Evolutionary conservation across 2,888 invertebrate species (phyloP).

Genomic region (Eupeodes luniger): DNA sequence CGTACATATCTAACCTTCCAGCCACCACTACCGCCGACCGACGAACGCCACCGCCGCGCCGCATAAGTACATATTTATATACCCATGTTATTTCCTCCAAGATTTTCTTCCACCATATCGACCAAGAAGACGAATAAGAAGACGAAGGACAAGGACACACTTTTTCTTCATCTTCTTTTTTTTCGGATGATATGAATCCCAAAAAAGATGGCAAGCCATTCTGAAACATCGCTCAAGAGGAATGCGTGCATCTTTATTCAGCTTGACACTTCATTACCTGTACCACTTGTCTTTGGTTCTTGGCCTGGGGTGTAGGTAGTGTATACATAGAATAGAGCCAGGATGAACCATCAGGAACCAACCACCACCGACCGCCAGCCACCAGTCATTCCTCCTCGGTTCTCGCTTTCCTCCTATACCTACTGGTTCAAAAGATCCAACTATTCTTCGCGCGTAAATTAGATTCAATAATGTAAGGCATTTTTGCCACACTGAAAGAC

Average conservation of each 20-base stretch:
- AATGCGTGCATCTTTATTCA: constrained; percentile 74
- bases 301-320: neutral
- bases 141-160: constrained; percentile 54
- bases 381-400: neutral
- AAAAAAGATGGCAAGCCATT: constrained; percentile 38
- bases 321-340: neutral
- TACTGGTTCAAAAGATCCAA: neutral
- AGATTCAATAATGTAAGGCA: constrained; percentile 74
- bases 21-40: too few relatives aligned
- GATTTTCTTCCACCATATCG: neutral
- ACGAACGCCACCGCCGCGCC: too few relatives aligned
- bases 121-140: neutral
- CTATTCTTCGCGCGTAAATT: constrained; percentile 70
- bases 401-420: too few relatives aligned
- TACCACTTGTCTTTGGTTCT: constrained; percentile 59
- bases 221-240: constrained; percentile 65
- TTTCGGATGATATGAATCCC: constrained; percentile 23
- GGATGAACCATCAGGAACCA: neutral
- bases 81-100: neutral
- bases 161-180: constrained; percentile 62
- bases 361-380: neutral
- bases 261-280: constrained; percentile 75
- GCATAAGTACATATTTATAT: too few relatives aligned
- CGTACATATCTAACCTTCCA: neutral
- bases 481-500: constrained; percentile 42